These are phyloP conservation scores for Parazoanthus atlanticus DNA, from an alignment of 92 coral and sea anemone genomes.

Conservation along the genomic window DNA sequence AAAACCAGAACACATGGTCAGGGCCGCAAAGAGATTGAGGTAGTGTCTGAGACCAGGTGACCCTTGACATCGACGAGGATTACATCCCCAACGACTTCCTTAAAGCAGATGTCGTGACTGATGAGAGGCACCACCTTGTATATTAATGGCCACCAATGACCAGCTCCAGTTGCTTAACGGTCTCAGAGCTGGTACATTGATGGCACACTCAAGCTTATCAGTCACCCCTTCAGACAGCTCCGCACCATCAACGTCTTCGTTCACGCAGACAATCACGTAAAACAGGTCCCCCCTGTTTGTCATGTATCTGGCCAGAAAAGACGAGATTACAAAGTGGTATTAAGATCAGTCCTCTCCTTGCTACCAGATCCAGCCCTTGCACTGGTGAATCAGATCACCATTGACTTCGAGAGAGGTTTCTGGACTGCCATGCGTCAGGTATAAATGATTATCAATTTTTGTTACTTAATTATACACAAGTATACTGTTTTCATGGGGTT, in stretches of 20 bases:
- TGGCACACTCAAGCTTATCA: constrained; percentile 16
- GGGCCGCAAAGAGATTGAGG: background rate
- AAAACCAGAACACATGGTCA: background rate
- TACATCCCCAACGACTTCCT: constrained; percentile 16
- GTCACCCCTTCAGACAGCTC: constrained; percentile 16
- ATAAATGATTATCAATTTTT: no score
- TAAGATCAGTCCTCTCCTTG: background rate
- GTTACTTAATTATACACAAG: no score
- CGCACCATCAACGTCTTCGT: constrained; percentile 11
- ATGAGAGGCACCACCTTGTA: background rate
- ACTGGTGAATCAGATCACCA: no score
- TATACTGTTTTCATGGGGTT: no score
- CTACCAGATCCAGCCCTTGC: no score
- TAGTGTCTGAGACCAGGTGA: constrained; percentile 1
- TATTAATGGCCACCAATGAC: constrained; percentile 18
- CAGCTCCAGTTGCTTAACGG: background rate
- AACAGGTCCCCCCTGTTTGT: constrained; percentile 16
- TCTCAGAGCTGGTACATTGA: constrained; percentile 20
- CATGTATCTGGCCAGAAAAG: no score
- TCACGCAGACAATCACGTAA: background rate
- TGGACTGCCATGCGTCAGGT: no score
- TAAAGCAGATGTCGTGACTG: background rate
- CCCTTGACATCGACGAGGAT: constrained; percentile 15
- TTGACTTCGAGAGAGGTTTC: no score
- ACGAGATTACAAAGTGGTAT: no score